Conservation (phyloP, 1,140 invertebrate genomes). For the Diorhabda sublineata region DNA sequence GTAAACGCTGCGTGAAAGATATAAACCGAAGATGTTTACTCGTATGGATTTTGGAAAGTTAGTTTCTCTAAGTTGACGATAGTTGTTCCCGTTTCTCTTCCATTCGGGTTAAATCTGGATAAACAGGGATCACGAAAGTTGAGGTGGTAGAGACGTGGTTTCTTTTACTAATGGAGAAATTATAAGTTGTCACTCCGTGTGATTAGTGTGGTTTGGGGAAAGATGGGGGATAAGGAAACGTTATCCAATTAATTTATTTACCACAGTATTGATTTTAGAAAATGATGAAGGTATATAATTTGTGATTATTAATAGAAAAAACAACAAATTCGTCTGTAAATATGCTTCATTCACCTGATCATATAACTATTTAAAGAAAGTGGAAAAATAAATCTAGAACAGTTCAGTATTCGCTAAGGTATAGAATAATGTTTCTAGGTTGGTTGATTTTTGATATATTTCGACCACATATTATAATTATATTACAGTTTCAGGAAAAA, state of each 20-base stretch:
- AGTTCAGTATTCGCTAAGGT: too few relatives aligned
- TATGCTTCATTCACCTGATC: background rate
- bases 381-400: too few relatives aligned
- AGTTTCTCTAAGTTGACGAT: constrained; percentile 34
- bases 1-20: constrained; percentile 40
- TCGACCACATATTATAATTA: too few relatives aligned
- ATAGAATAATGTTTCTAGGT: too few relatives aligned
- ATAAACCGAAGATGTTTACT: constrained; percentile 39
- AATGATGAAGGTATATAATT: background rate
- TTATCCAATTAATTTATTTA: background rate
- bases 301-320: background rate
- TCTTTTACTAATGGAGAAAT: constrained; percentile 14
- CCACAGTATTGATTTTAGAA: background rate
- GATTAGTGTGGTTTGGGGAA: background rate
- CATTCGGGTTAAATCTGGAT: constrained; percentile 7
- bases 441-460: too few relatives aligned
- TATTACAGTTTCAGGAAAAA: too few relatives aligned
- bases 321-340: background rate
- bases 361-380: background rate
- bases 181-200: constrained; percentile 10
- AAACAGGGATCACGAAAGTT: constrained; percentile 9
- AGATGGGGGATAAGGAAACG: background rate
- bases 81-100: constrained; percentile 20
- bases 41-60: constrained; percentile 38
- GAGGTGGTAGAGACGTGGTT: constrained; percentile 3